Evolutionary conservation across 2,888 invertebrate genomes (phyloP).

Genomic region (Nemoura dubitans): DNA sequence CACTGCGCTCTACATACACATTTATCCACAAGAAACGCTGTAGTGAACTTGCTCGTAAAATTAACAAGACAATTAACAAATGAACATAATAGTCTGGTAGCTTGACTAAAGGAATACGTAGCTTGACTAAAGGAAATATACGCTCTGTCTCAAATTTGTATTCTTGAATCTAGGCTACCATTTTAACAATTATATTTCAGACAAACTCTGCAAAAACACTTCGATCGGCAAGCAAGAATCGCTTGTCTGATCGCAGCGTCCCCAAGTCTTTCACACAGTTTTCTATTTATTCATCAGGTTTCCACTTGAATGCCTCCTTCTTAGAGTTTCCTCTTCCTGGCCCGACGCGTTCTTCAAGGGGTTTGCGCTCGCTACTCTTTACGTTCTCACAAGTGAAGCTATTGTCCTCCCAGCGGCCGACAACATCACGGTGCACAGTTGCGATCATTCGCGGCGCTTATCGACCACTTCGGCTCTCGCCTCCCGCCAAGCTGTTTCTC

Average conservation of each 20-base stretch:
- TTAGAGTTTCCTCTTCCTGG: neutral
- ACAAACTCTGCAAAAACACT: too few relatives aligned
- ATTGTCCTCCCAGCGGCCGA: neutral
- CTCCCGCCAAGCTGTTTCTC: neutral
- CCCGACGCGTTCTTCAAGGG: neutral
- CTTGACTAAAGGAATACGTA: too few relatives aligned
- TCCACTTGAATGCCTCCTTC: neutral
- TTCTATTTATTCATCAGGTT: constrained; percentile 12
- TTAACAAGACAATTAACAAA: too few relatives aligned
- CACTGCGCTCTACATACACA: too few relatives aligned
- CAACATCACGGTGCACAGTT: neutral
- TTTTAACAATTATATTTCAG: too few relatives aligned
- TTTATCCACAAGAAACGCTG: too few relatives aligned
- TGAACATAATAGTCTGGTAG: too few relatives aligned
- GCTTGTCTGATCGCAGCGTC: neutral
- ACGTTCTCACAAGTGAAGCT: neutral
- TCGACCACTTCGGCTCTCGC: neutral
- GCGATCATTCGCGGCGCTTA: neutral
- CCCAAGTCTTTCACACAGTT: neutral
- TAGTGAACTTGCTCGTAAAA: too few relatives aligned
- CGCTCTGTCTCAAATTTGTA: too few relatives aligned
- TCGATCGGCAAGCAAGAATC: neutral
- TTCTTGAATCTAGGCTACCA: too few relatives aligned
- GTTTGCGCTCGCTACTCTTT: neutral
- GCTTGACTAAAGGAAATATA: too few relatives aligned